These are phyloP conservation scores for Actinernus sp. DNA, from an alignment of 92 coral and sea anemone species.

Conservation along the genomic window DNA sequence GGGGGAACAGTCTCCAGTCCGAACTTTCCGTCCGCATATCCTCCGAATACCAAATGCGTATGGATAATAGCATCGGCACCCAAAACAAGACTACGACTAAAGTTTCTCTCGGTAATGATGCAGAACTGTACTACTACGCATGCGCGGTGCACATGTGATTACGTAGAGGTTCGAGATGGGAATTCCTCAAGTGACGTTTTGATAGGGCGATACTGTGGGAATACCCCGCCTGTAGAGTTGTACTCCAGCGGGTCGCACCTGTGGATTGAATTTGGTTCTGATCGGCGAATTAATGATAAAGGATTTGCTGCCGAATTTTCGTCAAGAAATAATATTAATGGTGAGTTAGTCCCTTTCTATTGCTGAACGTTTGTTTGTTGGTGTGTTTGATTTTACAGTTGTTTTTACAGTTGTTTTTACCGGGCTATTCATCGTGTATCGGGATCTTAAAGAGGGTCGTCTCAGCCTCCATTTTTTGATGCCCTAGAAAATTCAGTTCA, in stretches of 20 bases:
- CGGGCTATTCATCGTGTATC: too few species aligned
- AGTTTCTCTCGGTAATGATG: slow-evolving; percentile 19
- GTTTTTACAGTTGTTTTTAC: too few species aligned
- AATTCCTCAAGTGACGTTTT: slow-evolving; percentile 17
- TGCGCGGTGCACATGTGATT: slow-evolving; percentile 65
- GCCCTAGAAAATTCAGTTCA: too few species aligned
- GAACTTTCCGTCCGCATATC: slow-evolving; percentile 35
- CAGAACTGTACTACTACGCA: slow-evolving; percentile 56
- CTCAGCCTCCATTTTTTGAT: too few species aligned
- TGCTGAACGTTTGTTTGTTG: too few species aligned
- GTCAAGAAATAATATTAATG: slow-evolving; percentile 15
- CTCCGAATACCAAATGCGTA: slow-evolving; percentile 36
- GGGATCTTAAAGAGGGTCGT: too few species aligned
- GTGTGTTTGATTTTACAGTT: too few species aligned
- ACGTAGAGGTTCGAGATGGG: slow-evolving; percentile 76
- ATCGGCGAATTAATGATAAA: slow-evolving; percentile 8
- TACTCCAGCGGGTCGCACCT: slow-evolving; percentile 69
- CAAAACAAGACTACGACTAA: slow-evolving; percentile 34
- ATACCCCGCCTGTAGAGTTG: slow-evolving; percentile 7
- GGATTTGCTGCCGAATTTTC: slow-evolving; percentile 67
- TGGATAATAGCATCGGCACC: slow-evolving; percentile 55
- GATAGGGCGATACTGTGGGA: slow-evolving; percentile 71
- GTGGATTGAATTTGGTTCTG: slow-evolving; percentile 68
- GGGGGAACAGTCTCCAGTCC: slow-evolving; percentile 50
- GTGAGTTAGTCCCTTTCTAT: too few species aligned